Evolutionary conservation across 1,140 invertebrate species (phyloP).

Genomic region (Bemisia tabaci): DNA sequence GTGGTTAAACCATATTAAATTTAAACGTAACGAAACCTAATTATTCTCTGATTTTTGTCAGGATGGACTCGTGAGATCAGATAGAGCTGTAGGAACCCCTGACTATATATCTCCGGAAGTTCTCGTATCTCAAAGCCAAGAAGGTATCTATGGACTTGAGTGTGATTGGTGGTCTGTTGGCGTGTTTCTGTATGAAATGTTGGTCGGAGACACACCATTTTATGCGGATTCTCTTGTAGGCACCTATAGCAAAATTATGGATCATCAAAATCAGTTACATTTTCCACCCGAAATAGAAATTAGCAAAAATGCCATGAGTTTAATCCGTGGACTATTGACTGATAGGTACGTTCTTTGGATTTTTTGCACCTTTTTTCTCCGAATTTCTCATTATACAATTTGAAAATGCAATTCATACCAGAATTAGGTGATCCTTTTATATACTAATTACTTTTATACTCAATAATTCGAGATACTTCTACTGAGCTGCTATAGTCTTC

Average conservation of each 20-base stretch:
- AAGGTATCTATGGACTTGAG: constrained; percentile 86
- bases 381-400: constrained; percentile 10
- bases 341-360: constrained; percentile 43
- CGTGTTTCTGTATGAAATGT: constrained; percentile 97
- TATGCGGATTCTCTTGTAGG: constrained; percentile 96
- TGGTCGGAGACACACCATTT: constrained; percentile 97
- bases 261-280: constrained; percentile 86
- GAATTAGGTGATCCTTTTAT: too few relatives aligned
- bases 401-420: too few relatives aligned
- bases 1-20: too few relatives aligned
- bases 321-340: constrained; percentile 88
- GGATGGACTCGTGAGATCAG: constrained; percentile 88
- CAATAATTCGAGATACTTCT: too few relatives aligned
- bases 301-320: constrained; percentile 74
- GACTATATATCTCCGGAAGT: constrained; percentile 99
- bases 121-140: constrained; percentile 90
- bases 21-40: too few relatives aligned
- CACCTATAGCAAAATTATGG: constrained; percentile 99
- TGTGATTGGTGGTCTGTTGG: constrained; percentile 99
- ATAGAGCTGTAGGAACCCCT: constrained; percentile 96
- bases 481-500: too few relatives aligned
- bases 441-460: too few relatives aligned
- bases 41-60: too few relatives aligned
- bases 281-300: constrained; percentile 94
- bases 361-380: constrained; percentile 2